phyloP scores from a whole-genome alignment of 2,113 vertebrate species.

The Spilogale gracilis region DNA sequence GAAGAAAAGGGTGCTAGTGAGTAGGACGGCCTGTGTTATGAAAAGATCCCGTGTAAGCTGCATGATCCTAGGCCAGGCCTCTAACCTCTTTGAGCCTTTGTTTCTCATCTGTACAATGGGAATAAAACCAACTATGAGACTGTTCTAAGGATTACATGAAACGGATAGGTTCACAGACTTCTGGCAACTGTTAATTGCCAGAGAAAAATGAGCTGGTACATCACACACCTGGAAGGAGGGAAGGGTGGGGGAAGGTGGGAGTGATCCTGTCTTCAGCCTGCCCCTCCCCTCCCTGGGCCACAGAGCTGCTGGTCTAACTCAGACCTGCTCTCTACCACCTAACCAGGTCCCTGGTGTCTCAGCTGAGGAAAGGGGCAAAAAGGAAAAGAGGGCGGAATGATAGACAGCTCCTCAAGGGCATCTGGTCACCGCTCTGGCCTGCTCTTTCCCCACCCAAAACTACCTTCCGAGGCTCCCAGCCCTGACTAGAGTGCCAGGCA shows the following conservation, averaged over 20 bases:
- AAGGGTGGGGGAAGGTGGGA: rapidly evolving
- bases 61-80: not conserved
- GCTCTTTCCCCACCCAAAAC: no score
- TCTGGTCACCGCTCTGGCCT: not conserved
- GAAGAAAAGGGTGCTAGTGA: not conserved
- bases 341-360: not conserved
- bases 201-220: not conserved
- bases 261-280: not conserved
- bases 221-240: not conserved
- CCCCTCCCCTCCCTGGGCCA: not conserved
- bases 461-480: not conserved
- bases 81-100: not conserved
- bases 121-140: not conserved
- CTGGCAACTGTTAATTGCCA: not conserved
- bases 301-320: not conserved
- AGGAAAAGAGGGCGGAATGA: not conserved
- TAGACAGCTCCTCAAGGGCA: rapidly evolving
- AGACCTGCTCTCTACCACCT: not conserved
- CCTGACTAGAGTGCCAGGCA: not conserved
- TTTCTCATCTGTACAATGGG: slow-evolving; percentile 2
- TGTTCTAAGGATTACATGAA: not conserved
- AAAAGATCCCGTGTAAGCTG: not conserved
- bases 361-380: not conserved
- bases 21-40: not conserved
- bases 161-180: not conserved